phyloP scores from a whole-genome alignment of 2,797 vertebrate genomes.

The Tenualosa ilisha region DNA sequence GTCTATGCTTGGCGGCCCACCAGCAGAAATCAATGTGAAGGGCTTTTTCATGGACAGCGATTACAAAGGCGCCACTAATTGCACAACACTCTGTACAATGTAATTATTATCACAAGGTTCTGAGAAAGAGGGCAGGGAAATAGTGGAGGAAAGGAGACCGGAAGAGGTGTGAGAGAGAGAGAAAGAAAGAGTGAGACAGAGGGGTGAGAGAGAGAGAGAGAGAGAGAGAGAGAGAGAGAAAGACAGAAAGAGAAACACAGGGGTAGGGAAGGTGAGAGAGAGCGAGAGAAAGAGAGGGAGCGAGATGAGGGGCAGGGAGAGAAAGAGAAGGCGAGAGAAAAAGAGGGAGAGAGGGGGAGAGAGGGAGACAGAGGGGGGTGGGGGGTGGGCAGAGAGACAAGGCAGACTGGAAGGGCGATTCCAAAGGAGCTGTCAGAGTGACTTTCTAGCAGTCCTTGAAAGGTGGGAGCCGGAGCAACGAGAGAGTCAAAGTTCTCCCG shows the following conservation, averaged over 20 bases:
- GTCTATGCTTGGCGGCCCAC: constrained; percentile 58
- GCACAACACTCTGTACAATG: constrained; percentile 60
- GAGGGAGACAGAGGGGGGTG: constrained; percentile 36
- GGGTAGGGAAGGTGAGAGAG: constrained; percentile 41
- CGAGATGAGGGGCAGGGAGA: neutral
- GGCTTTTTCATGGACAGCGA: constrained; percentile 58
- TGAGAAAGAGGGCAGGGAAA: constrained; percentile 24
- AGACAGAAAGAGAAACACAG: neutral
- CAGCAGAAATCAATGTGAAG: constrained; percentile 58
- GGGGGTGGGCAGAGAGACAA: constrained; percentile 27
- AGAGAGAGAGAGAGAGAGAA: constrained; percentile 45
- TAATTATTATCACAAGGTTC: constrained; percentile 60
- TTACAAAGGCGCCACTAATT: constrained; percentile 63
- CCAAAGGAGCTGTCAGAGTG: constrained; percentile 37
- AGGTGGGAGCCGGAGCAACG: neutral
- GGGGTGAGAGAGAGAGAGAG: neutral
- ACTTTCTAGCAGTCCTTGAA: constrained; percentile 59
- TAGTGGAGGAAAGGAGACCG: neutral
- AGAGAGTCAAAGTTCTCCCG: neutral
- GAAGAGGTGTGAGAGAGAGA: constrained; percentile 51
- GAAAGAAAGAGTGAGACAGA: constrained; percentile 45
- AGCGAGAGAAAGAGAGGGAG: constrained; percentile 28
- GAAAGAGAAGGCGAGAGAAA: constrained; percentile 48
- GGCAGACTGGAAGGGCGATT: constrained; percentile 45
- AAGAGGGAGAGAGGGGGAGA: constrained; percentile 52